Base-by-base conservation (phyloP, 2,113 vertebrate genomes). In the Chaenocephalus aceratus region DNA sequence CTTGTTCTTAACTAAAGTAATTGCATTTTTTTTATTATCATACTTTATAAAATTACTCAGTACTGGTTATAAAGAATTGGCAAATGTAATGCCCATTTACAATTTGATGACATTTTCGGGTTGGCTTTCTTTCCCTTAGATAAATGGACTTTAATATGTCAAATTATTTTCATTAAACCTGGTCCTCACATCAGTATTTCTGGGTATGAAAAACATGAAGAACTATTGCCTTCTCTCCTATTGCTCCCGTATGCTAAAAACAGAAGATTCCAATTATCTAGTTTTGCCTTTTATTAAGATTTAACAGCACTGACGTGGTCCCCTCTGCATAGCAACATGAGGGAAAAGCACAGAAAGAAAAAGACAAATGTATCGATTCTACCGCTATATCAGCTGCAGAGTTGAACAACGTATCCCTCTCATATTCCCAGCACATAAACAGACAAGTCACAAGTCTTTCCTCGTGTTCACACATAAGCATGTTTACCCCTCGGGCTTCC, bases 281-380 rank as follows among this genome's bases (percentile, higher is more conserved):
- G 5, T 84, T 72, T 59, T 68, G 45, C 53, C 34, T 64, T 64
- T 90, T 74, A 89, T 87, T 88, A 68, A 73, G 72, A 80, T 88
- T 71, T 75, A 87, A 84, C 56, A 68, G 65, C 65, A 36, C 1
- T n/a, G 12, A 9, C 26, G 61, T 15, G 3, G 9, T 72, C 59
- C 46, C 34, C 30, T 53, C 14, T 36, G 34, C 5, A 8, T 8
- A 10, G 14, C 6, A 67, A 54, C 26, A 66, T 36, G 48, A 5
- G 18, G 11, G 7, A 5, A 18, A 30, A 11, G 15, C 23, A 13
- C 26, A 65, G 13, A 51, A 8, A 49, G n/a, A 10, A 45, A 30
- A 12, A 26, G 41, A 30, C n/a, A 44, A 34, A 52, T 59, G 45
- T 23, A 59, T 58, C 12, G 14, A 70, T 6, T 56, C 14, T 41